A percentile compares a stretch with the other conserved stretches of the same genome.
Evolutionary conservation across 2,113 vertebrate genomes (phyloP).

Genomic region (Sprattus sprattus): DNA sequence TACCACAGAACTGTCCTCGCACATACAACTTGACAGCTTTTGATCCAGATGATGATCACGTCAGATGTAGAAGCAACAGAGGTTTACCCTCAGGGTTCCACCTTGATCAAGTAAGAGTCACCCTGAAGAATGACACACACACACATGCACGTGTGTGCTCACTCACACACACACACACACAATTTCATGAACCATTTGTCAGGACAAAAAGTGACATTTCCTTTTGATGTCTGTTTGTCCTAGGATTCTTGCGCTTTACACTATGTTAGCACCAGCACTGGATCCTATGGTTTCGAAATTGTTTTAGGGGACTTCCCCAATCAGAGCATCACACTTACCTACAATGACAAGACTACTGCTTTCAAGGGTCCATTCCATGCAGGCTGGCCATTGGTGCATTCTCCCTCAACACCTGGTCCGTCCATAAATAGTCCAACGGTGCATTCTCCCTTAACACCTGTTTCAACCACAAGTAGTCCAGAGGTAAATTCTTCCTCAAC

Average conservation of each 20-base stretch:
- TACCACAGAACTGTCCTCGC: conserved; percentile 67
- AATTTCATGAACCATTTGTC: too few relatives aligned
- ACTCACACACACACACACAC: not conserved
- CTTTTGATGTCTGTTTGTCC: not conserved
- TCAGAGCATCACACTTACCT: conserved; percentile 41
- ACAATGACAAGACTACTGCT: conserved; percentile 44
- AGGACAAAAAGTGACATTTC: not conserved
- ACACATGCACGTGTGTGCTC: not conserved
- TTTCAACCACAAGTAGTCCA: too few relatives aligned
- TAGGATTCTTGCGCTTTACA: conserved; percentile 52
- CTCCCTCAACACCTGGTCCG: too few relatives aligned
- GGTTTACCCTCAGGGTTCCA: conserved; percentile 47
- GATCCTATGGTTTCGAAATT: conserved; percentile 36
- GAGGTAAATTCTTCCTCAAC: too few relatives aligned
- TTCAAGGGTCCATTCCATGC: conserved; percentile 20
- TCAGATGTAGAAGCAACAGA: conserved; percentile 54
- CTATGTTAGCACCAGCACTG: not conserved
- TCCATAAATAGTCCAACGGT: too few relatives aligned
- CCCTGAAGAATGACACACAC: not conserved
- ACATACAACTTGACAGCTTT: conserved; percentile 56
- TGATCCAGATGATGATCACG: conserved; percentile 66
- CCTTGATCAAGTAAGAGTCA: conserved; percentile 55
- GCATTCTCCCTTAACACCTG: too few relatives aligned
- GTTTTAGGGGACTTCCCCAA: conserved; percentile 59
- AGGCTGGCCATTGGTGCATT: not conserved